These are phyloP conservation scores for Knipowitschia caucasica DNA, from an alignment of 2,797 vertebrate species.

Conservation along the genomic window DNA sequence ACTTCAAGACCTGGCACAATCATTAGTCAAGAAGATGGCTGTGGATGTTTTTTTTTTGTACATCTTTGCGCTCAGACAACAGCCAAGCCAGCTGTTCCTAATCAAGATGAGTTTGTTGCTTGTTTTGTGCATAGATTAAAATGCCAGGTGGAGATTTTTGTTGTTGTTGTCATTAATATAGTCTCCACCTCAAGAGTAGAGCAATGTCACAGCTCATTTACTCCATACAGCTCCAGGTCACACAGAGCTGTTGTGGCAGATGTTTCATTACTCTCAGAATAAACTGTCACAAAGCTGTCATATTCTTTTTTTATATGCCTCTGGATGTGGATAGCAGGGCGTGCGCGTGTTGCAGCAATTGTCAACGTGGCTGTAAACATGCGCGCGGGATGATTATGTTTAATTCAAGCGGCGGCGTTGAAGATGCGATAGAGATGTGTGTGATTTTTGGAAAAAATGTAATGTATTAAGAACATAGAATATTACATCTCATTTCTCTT, in stretches of 20 bases:
- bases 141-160: slow-evolving; percentile 59
- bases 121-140: slow-evolving; percentile 54
- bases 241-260: slow-evolving; percentile 56
- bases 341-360: not conserved
- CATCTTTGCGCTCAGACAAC: slow-evolving; percentile 48
- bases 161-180: slow-evolving; percentile 53
- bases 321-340: not conserved
- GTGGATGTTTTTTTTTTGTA: slow-evolving; percentile 28
- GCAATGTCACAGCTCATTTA: slow-evolving; percentile 69
- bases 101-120: slow-evolving; percentile 61
- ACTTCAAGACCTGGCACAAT: slow-evolving; percentile 43
- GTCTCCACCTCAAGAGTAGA: slow-evolving; percentile 47
- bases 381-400: not conserved
- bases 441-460: too few relatives aligned
- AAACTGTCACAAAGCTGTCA: slow-evolving; percentile 23
- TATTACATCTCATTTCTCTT: too few relatives aligned
- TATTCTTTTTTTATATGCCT: slow-evolving; percentile 35
- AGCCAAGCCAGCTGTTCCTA: slow-evolving; percentile 58
- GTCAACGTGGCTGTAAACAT: not conserved
- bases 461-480: too few relatives aligned
- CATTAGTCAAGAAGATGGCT: slow-evolving; percentile 57
- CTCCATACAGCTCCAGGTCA: slow-evolving; percentile 51
- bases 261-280: slow-evolving; percentile 54
- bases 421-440: too few relatives aligned
- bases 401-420: not conserved